A percentile compares a stretch with the other conserved stretches of the same genome.
These are phyloP conservation scores for Solenopsis fugax DNA, from an alignment of 1,140 invertebrate species.

Conservation along the genomic window DNA sequence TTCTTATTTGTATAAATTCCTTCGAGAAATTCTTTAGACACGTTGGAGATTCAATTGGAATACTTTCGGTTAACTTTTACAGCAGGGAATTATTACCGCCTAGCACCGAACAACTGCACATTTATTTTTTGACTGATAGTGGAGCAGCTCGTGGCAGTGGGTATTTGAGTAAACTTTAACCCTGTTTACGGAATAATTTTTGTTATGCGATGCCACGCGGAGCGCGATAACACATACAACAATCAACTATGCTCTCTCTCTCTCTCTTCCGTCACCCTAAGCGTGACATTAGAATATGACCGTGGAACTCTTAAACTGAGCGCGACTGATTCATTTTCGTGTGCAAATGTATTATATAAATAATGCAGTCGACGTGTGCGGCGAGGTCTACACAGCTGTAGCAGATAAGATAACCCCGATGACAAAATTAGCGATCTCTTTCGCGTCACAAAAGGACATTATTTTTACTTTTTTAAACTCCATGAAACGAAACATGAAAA, in stretches of 20 bases:
- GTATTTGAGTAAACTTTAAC: slow-evolving; percentile 15
- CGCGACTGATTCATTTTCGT: neutral
- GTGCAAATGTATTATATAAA: neutral
- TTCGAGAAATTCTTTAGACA: neutral
- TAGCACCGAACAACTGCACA: neutral
- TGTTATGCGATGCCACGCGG: neutral
- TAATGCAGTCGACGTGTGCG: neutral
- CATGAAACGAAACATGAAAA: neutral
- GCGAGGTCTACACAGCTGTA: neutral
- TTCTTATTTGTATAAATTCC: neutral
- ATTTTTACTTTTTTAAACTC: neutral
- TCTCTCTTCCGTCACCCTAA: neutral
- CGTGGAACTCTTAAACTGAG: neutral
- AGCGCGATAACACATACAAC: neutral
- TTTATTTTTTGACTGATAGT: slow-evolving; percentile 7
- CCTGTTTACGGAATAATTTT: neutral
- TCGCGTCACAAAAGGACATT: neutral
- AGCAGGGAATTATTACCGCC: neutral
- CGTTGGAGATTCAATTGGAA: too few species aligned
- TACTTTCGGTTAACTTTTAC: neutral
- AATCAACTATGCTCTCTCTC: neutral
- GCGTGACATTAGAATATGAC: neutral
- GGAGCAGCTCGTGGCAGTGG: neutral
- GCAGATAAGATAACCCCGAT: slow-evolving; percentile 44
- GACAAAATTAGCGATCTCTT: neutral